phyloP scores from a whole-genome alignment of 30 jellyfish, hydroid and myxozoan genomes.

The Hydractinia symbiolongicarpus region DNA sequence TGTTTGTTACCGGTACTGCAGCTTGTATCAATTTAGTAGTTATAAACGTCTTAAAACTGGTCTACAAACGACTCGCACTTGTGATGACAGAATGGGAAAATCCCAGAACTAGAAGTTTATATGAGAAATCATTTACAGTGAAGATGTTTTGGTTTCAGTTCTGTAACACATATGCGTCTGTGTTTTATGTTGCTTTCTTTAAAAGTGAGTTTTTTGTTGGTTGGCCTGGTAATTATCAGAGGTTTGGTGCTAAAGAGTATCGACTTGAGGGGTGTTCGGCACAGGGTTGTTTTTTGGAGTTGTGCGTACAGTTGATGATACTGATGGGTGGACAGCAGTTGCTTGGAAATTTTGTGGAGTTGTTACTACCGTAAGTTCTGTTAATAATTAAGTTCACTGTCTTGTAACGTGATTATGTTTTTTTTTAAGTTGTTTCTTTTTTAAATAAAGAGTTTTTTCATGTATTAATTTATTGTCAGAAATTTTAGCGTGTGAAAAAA shows the following conservation, averaged over 20 bases:
- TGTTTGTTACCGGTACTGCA: conserved; percentile 50
- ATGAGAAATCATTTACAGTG: conserved; percentile 49
- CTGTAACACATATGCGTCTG: conserved; percentile 52
- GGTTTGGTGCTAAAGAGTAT: conserved; percentile 18
- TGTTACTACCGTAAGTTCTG: conserved; percentile 38
- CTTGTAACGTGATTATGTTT: too few species aligned
- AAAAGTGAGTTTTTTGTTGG: conserved; percentile 50
- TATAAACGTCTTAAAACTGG: conserved; percentile 25
- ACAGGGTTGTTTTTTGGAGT: conserved; percentile 48
- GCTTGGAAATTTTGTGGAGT: conserved; percentile 40
- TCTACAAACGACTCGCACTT: conserved; percentile 26
- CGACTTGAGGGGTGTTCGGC: conserved; percentile 63
- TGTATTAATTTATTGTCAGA: too few species aligned
- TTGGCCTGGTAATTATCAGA: conserved; percentile 38
- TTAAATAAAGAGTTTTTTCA: too few species aligned
- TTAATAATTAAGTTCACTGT: background rate
- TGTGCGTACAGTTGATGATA: conserved; percentile 42
- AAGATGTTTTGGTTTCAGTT: conserved; percentile 67
- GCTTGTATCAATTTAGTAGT: conserved; percentile 35
- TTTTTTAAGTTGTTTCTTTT: background rate
- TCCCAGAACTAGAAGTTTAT: conserved; percentile 45
- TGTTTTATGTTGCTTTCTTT: conserved; percentile 55
- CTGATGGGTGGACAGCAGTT: conserved; percentile 55
- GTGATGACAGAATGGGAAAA: conserved; percentile 55
- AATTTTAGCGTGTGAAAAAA: too few species aligned